Conservation (phyloP, 2,888 invertebrate species). For the Actias luna region DNA sequence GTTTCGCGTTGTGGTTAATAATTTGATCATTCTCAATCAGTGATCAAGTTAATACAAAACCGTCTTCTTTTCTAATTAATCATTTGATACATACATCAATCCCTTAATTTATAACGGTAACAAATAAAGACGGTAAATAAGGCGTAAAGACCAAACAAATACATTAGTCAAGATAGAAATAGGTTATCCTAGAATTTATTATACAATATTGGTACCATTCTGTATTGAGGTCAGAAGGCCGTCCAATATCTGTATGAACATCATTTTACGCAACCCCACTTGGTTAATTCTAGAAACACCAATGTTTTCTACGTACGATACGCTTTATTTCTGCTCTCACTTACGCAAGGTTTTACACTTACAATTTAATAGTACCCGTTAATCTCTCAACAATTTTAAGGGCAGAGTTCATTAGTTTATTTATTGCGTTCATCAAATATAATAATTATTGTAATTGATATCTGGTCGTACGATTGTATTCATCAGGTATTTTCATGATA, state of each 20-base stretch:
- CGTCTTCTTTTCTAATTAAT: no score
- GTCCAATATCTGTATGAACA: conserved; percentile 47
- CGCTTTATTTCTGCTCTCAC: conserved; percentile 61
- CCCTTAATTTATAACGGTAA: no score
- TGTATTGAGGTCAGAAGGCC: conserved; percentile 43
- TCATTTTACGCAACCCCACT: conserved; percentile 59
- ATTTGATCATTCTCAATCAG: no score
- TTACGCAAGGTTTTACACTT: conserved; percentile 57
- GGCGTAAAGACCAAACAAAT: conserved; percentile 15
- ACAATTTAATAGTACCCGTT: neutral
- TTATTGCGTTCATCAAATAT: neutral
- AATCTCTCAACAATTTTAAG: neutral
- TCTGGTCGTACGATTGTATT: no score
- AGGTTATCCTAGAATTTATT: conserved; percentile 28
- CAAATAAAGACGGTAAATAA: no score
- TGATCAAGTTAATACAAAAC: no score
- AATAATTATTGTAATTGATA: no score
- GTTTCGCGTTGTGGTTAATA: no score
- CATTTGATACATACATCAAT: no score
- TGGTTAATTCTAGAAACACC: conserved; percentile 33
- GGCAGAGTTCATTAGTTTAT: neutral
- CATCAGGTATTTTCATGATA: no score
- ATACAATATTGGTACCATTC: conserved; percentile 22
- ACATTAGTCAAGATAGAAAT: conserved; percentile 30
- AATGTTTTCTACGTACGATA: conserved; percentile 58